A percentile compares a stretch with the other conserved stretches of the same genome.
Evolutionary conservation across 1,140 invertebrate species (phyloP).

Genomic region (Leptinotarsa texana): DNA sequence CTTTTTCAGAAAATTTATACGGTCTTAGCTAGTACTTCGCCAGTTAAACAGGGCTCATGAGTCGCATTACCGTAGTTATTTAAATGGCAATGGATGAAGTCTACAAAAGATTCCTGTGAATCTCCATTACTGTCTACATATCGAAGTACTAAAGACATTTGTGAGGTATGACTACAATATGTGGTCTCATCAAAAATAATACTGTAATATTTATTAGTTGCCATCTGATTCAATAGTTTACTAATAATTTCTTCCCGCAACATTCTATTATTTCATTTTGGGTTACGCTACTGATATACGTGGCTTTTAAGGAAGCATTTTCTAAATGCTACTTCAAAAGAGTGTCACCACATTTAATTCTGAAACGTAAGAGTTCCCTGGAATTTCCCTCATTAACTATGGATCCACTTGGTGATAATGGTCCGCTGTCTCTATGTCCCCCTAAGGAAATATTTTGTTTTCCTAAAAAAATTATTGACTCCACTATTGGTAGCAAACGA

Average conservation of each 20-base stretch:
- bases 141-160: slow-evolving; percentile 12
- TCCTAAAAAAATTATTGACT: slow-evolving; percentile 24
- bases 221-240: slow-evolving; percentile 18
- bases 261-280: slow-evolving; percentile 27
- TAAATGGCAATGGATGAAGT: slow-evolving; percentile 5
- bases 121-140: slow-evolving; percentile 16
- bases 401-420: no score
- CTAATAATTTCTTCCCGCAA: slow-evolving; percentile 27
- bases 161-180: background rate
- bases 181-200: slow-evolving; percentile 26
- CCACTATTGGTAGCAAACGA: slow-evolving; percentile 19
- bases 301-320: slow-evolving; percentile 14
- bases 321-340: slow-evolving; percentile 20
- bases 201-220: slow-evolving; percentile 4
- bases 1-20: slow-evolving; percentile 29
- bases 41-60: slow-evolving; percentile 11
- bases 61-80: slow-evolving; percentile 19
- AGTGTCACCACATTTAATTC: slow-evolving; percentile 18
- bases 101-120: slow-evolving; percentile 22
- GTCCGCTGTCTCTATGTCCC: slow-evolving; percentile 14
- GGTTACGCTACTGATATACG: slow-evolving; percentile 22
- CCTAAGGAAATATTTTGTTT: slow-evolving; percentile 27
- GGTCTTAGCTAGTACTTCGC: slow-evolving; percentile 1
- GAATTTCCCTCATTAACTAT: slow-evolving; percentile 26
- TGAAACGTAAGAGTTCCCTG: slow-evolving; percentile 18